Evolutionary conservation across 1,140 invertebrate species (phyloP), one percentile per base, ranked within the genome.

Genomic region (Brachionus asplanchnoidis): DNA sequence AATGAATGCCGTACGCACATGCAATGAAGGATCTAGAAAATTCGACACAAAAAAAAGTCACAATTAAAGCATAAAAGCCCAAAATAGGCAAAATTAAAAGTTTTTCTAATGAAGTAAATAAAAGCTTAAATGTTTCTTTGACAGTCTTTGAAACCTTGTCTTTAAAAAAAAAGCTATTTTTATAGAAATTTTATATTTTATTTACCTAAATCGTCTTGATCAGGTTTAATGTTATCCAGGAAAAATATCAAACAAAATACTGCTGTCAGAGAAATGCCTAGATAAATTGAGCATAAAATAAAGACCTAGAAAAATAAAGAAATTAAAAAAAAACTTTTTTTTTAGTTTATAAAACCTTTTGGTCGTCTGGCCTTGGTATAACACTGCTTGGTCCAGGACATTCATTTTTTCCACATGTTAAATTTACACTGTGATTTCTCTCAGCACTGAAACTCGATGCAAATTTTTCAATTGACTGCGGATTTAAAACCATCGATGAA

Each of bases 1-100:
- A 53, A 40, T 65, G 26, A 56, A 80, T 65, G 14, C 78, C 78
- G 28, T 60, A 60, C 17, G 78, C 78, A 80, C 78, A 80, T 56
- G 78, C 78, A n/a, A 80, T 65, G 44, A 32, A 80, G 3, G 50
- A 80, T 65, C 50, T 80, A 8, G 78, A 53, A 11, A 80, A 32
- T 40, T 80, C 78, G 23, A 65, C 78, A 4, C 11, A 11, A 2
- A 80, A 14, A 65, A 80, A 80, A 17, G 56, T 40, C 6, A 32
- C 26, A 1, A 80, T 17, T 7, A 36, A 56, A n/a, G 56, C 78
- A 65, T 36, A 56, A 80, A 56, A 80, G 5, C 28, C 56, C 17
- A 80, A 20, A 40, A 56, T 80, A 50, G 78, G 50, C 20, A 80
- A 23, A 17, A 75, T 9, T 9, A 75, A 17, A 44, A 75, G n/a